Percentiles rank a stretch among this genome's conserved stretches.
These are phyloP conservation scores for Brevipalpus yothersi DNA, from an alignment of 1,140 invertebrate species.

Conservation along the genomic window DNA sequence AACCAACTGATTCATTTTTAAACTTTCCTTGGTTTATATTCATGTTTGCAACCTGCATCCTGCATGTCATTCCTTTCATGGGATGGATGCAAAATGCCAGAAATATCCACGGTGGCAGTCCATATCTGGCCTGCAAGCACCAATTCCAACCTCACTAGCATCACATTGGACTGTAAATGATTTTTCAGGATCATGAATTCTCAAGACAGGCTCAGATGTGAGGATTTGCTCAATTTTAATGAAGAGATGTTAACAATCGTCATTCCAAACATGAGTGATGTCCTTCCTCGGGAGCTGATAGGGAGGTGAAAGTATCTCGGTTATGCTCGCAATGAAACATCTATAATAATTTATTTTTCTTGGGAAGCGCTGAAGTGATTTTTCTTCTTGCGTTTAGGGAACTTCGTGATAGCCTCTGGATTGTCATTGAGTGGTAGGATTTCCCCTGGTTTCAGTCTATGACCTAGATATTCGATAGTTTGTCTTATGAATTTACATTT, in stretches of 20 bases:
- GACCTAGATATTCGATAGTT: conserved; percentile 8
- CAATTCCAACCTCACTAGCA: conserved; percentile 7
- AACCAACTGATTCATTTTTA: too few relatives aligned
- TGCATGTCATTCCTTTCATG: too few relatives aligned
- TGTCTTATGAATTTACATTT: conserved; percentile 7
- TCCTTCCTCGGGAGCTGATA: conserved; percentile 13
- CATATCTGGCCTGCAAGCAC: too few relatives aligned
- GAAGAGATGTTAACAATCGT: conserved; percentile 8
- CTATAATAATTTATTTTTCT: conserved; percentile 23
- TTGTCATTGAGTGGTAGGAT: conserved; percentile 5
- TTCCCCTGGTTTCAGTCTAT: conserved; percentile 1
- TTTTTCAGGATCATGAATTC: conserved; percentile 1
- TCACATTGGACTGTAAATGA: conserved; percentile 5
- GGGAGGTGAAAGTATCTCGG: conserved; percentile 13
- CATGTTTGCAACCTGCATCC: too few relatives aligned
- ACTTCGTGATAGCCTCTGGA: neutral
- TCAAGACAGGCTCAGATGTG: conserved; percentile 2
- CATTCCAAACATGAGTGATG: conserved; percentile 8
- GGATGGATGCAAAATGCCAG: too few relatives aligned
- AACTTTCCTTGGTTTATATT: too few relatives aligned
- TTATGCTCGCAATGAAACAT: conserved; percentile 20
- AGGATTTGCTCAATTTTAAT: conserved; percentile 7
- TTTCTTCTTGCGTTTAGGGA: conserved; percentile 1
- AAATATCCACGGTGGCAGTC: too few relatives aligned
- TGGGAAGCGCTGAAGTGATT: conserved; percentile 18